phyloP scores from a whole-genome alignment of 2,888 invertebrate species.

The Magallana nippona region DNA sequence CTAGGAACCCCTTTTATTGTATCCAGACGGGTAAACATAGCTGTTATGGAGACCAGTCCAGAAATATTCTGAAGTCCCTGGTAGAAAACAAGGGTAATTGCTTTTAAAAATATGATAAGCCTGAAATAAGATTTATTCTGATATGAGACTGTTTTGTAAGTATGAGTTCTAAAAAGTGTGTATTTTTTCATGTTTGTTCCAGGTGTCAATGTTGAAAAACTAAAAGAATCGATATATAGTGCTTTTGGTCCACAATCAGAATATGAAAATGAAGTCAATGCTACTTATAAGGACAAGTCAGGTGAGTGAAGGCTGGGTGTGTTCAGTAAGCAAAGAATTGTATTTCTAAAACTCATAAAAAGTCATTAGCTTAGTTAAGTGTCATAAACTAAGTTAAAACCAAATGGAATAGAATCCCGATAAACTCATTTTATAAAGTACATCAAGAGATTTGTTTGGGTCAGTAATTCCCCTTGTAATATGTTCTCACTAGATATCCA shows the following conservation, averaged over 20 bases:
- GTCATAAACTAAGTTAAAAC: too few species aligned
- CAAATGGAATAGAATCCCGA: too few species aligned
- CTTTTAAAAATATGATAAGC: neutral
- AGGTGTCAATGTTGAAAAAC: constrained; percentile 65
- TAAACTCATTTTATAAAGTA: too few species aligned
- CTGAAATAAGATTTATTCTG: too few species aligned
- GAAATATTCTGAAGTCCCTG: constrained; percentile 69
- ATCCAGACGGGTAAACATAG: constrained; percentile 64
- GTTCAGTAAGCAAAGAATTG: neutral
- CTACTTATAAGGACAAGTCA: constrained; percentile 63
- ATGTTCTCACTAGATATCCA: too few species aligned
- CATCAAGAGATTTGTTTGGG: too few species aligned
- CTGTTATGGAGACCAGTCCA: constrained; percentile 74
- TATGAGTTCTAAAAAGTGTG: too few species aligned
- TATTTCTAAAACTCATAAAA: neutral
- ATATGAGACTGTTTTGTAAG: too few species aligned
- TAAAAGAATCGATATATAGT: constrained; percentile 62
- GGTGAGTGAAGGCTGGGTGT: constrained; percentile 49
- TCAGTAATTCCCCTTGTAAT: too few species aligned
- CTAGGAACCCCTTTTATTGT: constrained; percentile 72
- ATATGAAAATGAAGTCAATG: constrained; percentile 68
- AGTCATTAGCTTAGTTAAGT: too few species aligned
- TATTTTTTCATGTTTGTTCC: neutral
- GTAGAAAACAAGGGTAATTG: constrained; percentile 67
- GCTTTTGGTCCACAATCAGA: constrained; percentile 69